Evolutionary conservation across 2,113 vertebrate genomes (phyloP).

Genomic region (Oncorhynchus nerka): DNA sequence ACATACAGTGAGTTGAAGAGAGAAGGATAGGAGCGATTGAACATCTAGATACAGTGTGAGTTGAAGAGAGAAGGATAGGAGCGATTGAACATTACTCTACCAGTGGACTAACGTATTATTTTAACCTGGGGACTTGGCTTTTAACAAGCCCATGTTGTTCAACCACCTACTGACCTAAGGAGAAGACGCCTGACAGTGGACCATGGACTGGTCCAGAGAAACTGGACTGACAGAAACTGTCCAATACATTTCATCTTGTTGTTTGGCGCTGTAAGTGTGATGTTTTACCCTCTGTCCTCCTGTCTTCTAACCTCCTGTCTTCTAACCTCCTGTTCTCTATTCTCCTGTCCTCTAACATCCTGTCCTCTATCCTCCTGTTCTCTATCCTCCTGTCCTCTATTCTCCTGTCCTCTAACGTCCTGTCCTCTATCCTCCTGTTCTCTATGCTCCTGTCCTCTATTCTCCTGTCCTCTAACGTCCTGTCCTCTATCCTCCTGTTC

Average conservation of each 20-base stretch:
- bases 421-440: too few species aligned
- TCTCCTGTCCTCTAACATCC: too few species aligned
- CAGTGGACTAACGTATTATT: slow-evolving; percentile 46
- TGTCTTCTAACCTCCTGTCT: background rate
- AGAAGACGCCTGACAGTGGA: background rate
- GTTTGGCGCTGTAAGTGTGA: too few species aligned
- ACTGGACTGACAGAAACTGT: too few species aligned
- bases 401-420: too few species aligned
- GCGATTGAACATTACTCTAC: slow-evolving; percentile 4
- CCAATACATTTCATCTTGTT: too few species aligned
- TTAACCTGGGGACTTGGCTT: background rate
- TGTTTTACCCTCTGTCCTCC: background rate
- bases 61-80: background rate
- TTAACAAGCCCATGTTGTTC: background rate
- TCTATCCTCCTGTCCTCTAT: too few species aligned
- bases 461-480: too few species aligned
- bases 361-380: too few species aligned
- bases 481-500: too few species aligned
- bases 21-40: background rate
- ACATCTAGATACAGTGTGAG: background rate
- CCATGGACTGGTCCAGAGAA: background rate
- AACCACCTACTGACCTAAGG: slow-evolving; percentile 13
- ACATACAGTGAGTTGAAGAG: background rate
- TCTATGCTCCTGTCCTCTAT: too few species aligned
- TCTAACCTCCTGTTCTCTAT: too few species aligned